A percentile compares a stretch with the other conserved stretches of the same genome.
phyloP scores from a whole-genome alignment of 2,888 invertebrate species.

The Lasioglossum vierecki region DNA sequence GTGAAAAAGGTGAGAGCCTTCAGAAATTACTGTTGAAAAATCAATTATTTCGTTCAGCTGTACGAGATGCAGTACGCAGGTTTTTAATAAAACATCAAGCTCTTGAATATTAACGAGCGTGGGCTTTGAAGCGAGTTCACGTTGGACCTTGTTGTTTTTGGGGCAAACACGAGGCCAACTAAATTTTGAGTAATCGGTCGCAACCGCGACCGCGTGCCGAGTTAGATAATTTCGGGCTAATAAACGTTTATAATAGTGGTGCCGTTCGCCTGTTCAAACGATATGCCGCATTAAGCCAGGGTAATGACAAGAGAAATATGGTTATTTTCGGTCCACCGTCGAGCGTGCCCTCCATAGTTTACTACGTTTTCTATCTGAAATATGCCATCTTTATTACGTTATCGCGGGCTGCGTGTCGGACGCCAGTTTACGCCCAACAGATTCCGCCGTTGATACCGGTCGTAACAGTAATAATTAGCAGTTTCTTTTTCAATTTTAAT shows the following conservation, averaged over 20 bases:
- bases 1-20: not conserved
- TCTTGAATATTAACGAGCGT: not conserved
- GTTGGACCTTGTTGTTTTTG: constrained; percentile 22
- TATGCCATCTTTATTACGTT: constrained; percentile 79
- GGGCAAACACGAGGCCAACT: constrained; percentile 14
- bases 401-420: constrained; percentile 74
- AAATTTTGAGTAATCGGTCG: constrained; percentile 36
- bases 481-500: constrained; percentile 77
- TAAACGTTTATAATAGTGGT: constrained; percentile 55
- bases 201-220: constrained; percentile 8
- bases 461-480: constrained; percentile 75
- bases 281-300: constrained; percentile 58
- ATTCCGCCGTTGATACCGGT: constrained; percentile 71
- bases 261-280: constrained; percentile 58
- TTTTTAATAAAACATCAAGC: not conserved
- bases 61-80: not conserved
- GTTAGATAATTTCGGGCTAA: constrained; percentile 59
- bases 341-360: constrained; percentile 72
- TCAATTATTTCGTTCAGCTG: not conserved
- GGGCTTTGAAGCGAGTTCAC: constrained; percentile 1
- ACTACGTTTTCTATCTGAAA: constrained; percentile 77
- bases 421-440: constrained; percentile 75
- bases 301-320: constrained; percentile 69
- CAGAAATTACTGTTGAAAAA: not conserved
- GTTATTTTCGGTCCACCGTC: constrained; percentile 70